Percentiles rank a stretch among this genome's conserved stretches.
Evolutionary conservation across 1,140 invertebrate genomes (phyloP).

Genomic region (Drosophila watanabei): DNA sequence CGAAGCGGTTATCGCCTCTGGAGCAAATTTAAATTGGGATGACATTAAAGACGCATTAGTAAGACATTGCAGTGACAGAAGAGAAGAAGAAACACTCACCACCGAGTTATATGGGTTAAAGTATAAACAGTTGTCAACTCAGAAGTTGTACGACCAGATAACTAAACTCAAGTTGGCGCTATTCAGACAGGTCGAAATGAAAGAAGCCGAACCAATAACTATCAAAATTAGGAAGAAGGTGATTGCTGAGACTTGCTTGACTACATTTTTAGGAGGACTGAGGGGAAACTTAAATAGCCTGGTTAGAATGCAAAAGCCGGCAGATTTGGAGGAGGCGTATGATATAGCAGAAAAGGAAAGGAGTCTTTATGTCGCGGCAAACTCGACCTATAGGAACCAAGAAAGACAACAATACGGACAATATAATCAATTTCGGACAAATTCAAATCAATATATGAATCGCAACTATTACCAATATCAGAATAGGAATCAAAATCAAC

Average conservation of each 20-base stretch:
- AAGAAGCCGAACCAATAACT: conserved; percentile 4
- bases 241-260: conserved; percentile 4
- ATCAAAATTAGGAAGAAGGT: not conserved
- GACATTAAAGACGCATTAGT: not conserved
- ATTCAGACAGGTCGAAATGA: conserved; percentile 1
- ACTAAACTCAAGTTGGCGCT: conserved; percentile 2
- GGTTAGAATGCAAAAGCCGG: not conserved
- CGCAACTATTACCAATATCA: not conserved
- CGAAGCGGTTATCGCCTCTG: too few relatives aligned
- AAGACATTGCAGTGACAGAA: conserved; percentile 6
- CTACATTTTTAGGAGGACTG: not conserved
- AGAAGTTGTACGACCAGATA: conserved; percentile 1
- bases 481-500: not conserved
- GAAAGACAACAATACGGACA: conserved; percentile 2
- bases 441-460: conserved; percentile 1
- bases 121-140: not conserved
- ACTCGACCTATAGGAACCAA: conserved; percentile 3
- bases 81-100: conserved; percentile 3
- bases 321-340: not conserved
- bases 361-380: not conserved
- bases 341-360: not conserved
- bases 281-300: not conserved
- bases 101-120: conserved; percentile 1
- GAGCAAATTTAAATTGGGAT: not conserved
- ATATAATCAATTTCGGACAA: not conserved